A percentile compares a stretch with the other conserved stretches of the same genome.
These are phyloP conservation scores for Nesoenas mayeri DNA, from an alignment of 2,113 vertebrate species.

Conservation along the genomic window DNA sequence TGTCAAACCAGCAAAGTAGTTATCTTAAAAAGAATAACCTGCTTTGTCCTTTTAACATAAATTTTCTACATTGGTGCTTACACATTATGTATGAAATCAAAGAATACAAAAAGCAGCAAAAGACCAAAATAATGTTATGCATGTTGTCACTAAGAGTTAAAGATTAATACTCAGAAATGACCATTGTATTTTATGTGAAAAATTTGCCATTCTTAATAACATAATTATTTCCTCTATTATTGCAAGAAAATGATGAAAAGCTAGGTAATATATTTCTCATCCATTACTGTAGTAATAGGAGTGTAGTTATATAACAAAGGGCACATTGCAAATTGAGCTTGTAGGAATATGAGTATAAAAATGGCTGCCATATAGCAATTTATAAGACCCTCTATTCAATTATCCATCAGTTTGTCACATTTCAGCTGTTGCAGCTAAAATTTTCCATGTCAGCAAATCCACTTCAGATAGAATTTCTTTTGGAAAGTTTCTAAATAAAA, in stretches of 20 bases:
- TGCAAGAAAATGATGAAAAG: neutral
- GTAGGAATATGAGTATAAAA: neutral
- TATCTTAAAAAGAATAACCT: conserved; percentile 2
- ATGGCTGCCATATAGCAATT: neutral
- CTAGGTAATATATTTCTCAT: neutral
- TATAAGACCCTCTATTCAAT: neutral
- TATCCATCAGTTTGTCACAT: conserved; percentile 9
- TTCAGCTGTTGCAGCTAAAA: conserved; percentile 23
- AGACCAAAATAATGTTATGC: neutral
- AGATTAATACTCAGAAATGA: neutral
- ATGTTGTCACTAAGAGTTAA: neutral
- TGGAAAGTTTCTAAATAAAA: neutral
- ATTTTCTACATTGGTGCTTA: neutral
- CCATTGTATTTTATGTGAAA: neutral
- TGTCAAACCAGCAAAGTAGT: neutral
- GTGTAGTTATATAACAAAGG: neutral
- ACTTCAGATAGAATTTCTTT: neutral
- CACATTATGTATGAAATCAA: neutral
- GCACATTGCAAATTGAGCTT: neutral
- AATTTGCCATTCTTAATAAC: neutral
- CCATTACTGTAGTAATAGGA: neutral
- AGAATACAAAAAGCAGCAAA: neutral
- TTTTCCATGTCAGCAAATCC: neutral
- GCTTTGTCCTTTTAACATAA: neutral
- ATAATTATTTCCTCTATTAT: neutral